Base-by-base conservation (phyloP, 2,797 vertebrate species). In the Ambastaia sidthimunki region DNA sequence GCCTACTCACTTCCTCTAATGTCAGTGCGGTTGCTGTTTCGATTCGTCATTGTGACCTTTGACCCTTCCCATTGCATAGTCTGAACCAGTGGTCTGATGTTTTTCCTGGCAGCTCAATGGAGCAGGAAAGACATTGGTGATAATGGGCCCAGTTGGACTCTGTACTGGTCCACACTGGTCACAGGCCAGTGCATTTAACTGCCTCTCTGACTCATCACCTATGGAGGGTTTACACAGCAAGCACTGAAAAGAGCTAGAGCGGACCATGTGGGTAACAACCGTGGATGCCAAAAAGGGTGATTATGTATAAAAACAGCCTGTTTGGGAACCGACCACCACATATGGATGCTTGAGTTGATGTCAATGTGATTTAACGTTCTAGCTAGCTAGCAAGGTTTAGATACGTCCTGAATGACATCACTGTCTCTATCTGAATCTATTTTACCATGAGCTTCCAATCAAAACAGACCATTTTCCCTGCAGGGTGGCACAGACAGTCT, bases 161-260 rank as follows among this genome's bases (percentile, higher is more conserved):
- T 68, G 50, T 28, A 70, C 81, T 67, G 81, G 71, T 79, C 74
- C 59, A 83, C 72, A 82, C 80, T 81, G 74, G 78, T 77, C 76
- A 76, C 19, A 74, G 85, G 50, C 70, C 55, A 74, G 67, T 81
- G 82, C 28, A 68, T 81, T 85, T 86, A 80, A 85, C 75, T 60
- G 82, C 73, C 73, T 78, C 50, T 68, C 37, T 60, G 80, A 78
- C 74, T 87, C 84, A 74, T 84, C 85, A 85, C 85, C 87, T 85
- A 62, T 41, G 71, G 63, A 55, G 77, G 80, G 76, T 77, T 80
- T 77, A 72, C 23, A 34, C 57, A 76, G 37, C 37, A 70, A 73
- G 28, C 44, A 34, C 28, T 82, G 78, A 55, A 77, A 63, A 62
- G 41, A 57, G 48, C 59, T 54, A 66, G 15, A 73, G 48, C 15